Evolutionary conservation across 2,113 vertebrate genomes (phyloP).

Genomic region (Paedocypris sp.): DNA sequence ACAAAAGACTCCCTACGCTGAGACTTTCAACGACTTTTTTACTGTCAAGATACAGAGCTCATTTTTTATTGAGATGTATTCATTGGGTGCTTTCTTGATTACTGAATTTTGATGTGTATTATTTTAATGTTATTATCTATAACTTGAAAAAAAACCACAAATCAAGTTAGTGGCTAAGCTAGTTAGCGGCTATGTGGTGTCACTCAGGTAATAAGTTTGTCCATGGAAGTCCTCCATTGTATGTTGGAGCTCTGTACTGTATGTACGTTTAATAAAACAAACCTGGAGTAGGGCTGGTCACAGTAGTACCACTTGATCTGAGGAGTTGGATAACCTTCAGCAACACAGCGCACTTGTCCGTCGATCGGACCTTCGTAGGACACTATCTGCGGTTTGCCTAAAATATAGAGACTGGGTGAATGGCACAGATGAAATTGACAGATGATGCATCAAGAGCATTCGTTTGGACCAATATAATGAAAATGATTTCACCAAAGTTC

Average conservation of each 20-base stretch:
- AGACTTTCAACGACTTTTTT: too few relatives aligned
- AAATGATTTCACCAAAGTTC: background rate
- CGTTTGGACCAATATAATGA: too few relatives aligned
- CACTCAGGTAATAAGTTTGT: slow-evolving; percentile 5
- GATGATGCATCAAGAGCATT: too few relatives aligned
- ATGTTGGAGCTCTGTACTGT: too few relatives aligned
- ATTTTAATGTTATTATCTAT: too few relatives aligned
- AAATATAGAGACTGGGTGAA: slow-evolving; percentile 24
- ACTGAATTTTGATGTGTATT: too few relatives aligned
- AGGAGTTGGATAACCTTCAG: slow-evolving; percentile 81
- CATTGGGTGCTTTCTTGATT: too few relatives aligned
- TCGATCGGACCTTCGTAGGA: slow-evolving; percentile 70
- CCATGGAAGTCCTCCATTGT: background rate
- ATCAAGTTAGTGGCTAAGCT: slow-evolving; percentile 16
- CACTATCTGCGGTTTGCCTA: slow-evolving; percentile 90
- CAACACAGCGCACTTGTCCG: slow-evolving; percentile 81
- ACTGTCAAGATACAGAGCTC: too few relatives aligned
- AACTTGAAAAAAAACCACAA: too few relatives aligned
- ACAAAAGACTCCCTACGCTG: too few relatives aligned
- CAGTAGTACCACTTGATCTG: slow-evolving; percentile 91
- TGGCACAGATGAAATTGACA: too few relatives aligned
- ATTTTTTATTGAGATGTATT: too few relatives aligned
- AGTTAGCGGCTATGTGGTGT: background rate
- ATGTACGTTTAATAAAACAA: background rate
- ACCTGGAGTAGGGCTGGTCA: slow-evolving; percentile 61